Conservation (phyloP, 37 sponge, comb jelly and placozoan genomes). For the Geodia barretti region DNA sequence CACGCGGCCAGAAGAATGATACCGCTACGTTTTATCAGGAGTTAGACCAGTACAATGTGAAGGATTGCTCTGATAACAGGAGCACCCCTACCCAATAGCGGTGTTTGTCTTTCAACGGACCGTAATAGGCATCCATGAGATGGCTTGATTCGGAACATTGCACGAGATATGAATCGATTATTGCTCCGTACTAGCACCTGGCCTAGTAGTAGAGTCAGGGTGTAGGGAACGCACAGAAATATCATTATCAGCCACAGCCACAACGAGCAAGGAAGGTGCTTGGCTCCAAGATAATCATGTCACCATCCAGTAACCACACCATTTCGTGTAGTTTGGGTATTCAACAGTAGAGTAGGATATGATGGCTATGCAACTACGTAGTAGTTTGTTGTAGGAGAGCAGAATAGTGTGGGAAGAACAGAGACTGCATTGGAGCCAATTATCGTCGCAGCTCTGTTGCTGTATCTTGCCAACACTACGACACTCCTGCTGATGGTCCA, state of each 20-base stretch:
- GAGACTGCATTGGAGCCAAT: not conserved
- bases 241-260: not conserved
- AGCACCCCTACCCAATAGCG: not conserved
- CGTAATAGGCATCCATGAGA: not conserved
- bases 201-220: not conserved
- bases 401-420: conserved; percentile 9
- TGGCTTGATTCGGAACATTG: not conserved
- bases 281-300: conserved; percentile 5
- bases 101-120: not conserved
- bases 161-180: not conserved
- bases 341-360: not conserved
- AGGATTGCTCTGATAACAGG: not conserved
- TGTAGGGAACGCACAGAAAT: conserved; percentile 14
- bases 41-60: not conserved
- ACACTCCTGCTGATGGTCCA: not conserved
- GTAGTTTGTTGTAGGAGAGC: not conserved
- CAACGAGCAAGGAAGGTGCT: not conserved
- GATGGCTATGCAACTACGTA: not conserved
- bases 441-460: not conserved
- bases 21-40: not conserved
- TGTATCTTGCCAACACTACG: not conserved
- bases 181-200: not conserved
- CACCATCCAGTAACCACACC: conserved; percentile 8
- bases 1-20: not conserved
- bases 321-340: not conserved